Conservation (phyloP, 1,140 invertebrate genomes). For the Drosophila kurseongensis region DNA sequence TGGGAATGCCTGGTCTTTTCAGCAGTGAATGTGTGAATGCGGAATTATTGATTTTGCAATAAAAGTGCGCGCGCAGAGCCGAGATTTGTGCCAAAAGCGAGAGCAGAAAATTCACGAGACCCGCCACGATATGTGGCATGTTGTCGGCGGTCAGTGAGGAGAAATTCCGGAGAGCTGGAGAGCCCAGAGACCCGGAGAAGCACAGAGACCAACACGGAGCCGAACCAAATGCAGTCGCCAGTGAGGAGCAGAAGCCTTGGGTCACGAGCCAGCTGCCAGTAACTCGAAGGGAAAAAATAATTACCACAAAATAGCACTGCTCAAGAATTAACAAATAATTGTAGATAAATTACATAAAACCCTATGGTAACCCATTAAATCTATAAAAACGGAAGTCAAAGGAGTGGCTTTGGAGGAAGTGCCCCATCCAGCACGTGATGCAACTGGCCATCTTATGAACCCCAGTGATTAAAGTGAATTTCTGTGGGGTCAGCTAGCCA, state of each 20-base stretch:
- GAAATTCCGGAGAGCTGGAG: constrained; percentile 17
- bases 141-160: constrained; percentile 76
- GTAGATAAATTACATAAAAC: constrained; percentile 15
- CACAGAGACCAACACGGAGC: constrained; percentile 9
- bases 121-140: constrained; percentile 53
- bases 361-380: neutral
- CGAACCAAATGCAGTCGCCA: constrained; percentile 37
- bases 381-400: constrained; percentile 11
- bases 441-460: constrained; percentile 24
- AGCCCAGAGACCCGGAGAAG: constrained; percentile 1
- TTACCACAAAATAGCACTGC: constrained; percentile 17
- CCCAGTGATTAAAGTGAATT: constrained; percentile 48
- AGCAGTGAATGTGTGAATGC: constrained; percentile 55
- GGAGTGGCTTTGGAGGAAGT: neutral
- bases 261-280: constrained; percentile 49
- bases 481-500: constrained; percentile 35
- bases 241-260: constrained; percentile 44
- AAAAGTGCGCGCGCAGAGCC: constrained; percentile 74
- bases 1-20: neutral
- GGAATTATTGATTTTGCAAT: constrained; percentile 76
- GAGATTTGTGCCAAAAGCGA: constrained; percentile 65
- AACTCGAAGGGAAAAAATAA: constrained; percentile 29
- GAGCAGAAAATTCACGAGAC: constrained; percentile 32
- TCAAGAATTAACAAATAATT: constrained; percentile 24
- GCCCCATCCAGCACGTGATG: constrained; percentile 30